Evolutionary conservation across 2,888 invertebrate genomes (phyloP).

Genomic region (Drosophila buzzatii): DNA sequence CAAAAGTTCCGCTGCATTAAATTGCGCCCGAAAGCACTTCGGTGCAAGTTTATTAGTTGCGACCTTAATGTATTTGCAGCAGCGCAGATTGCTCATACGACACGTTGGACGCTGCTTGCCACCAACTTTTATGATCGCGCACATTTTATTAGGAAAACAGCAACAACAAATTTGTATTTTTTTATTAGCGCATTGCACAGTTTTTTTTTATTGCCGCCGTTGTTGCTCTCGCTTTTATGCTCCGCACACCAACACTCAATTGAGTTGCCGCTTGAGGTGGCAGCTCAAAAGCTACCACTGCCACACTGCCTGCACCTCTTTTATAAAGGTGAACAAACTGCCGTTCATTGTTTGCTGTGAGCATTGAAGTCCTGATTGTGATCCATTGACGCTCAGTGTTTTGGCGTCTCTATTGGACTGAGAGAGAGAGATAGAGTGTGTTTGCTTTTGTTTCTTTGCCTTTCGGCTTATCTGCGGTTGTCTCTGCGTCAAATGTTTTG

Average conservation of each 20-base stretch:
- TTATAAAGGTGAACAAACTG: constrained; percentile 66
- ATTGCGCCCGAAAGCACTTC: constrained; percentile 31
- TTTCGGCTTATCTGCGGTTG: constrained; percentile 69
- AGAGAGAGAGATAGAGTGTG: background rate
- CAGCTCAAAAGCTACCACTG: constrained; percentile 32
- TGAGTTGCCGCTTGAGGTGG: constrained; percentile 61
- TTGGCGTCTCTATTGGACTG: constrained; percentile 54
- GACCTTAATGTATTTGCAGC: constrained; percentile 53
- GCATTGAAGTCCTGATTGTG: constrained; percentile 43
- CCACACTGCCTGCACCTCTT: background rate
- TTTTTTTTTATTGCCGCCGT: constrained; percentile 58
- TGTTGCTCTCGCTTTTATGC: constrained; percentile 41
- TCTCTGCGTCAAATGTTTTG: constrained; percentile 23
- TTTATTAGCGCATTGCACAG: constrained; percentile 57
- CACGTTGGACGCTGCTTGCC: constrained; percentile 40
- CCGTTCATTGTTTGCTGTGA: constrained; percentile 33
- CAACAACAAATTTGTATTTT: constrained; percentile 64
- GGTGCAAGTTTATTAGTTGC: constrained; percentile 66
- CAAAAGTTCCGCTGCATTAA: constrained; percentile 73
- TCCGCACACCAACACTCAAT: constrained; percentile 40
- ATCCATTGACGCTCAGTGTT: constrained; percentile 51
- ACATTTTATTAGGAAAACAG: constrained; percentile 67
- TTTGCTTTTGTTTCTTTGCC: constrained; percentile 32
- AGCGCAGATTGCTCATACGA: constrained; percentile 65
- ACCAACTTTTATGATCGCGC: constrained; percentile 46